phyloP scores from a whole-genome alignment of 2,113 vertebrate species.

The Loxodonta africana region DNA sequence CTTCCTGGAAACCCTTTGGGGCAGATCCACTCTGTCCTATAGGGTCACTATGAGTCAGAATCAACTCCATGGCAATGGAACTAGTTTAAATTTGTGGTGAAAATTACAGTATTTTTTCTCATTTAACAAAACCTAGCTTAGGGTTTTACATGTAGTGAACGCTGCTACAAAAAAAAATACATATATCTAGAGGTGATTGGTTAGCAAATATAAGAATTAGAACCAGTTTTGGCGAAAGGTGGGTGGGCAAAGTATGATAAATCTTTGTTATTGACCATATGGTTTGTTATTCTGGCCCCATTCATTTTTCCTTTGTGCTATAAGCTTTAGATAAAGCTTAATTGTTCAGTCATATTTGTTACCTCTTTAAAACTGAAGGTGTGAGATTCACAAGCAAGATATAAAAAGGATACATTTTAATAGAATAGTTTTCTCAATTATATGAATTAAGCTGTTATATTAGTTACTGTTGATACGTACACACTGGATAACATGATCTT shows the following conservation, averaged over 20 bases:
- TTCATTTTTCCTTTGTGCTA: background rate
- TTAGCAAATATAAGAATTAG: background rate
- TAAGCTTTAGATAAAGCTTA: conserved; percentile 4
- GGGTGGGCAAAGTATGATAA: background rate
- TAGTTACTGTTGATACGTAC: background rate
- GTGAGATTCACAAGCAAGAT: background rate
- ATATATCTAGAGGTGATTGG: background rate
- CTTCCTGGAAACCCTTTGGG: too few species aligned
- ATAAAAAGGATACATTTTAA: conserved; percentile 33
- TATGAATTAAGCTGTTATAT: background rate
- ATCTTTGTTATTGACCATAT: background rate
- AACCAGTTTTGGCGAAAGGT: background rate
- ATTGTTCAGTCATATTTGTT: background rate
- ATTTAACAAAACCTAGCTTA: background rate
- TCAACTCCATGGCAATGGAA: background rate
- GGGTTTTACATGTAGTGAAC: background rate
- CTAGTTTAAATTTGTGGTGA: background rate
- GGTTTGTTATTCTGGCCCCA: background rate
- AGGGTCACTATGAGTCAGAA: too few species aligned
- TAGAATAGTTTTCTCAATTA: background rate
- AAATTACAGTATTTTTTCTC: background rate
- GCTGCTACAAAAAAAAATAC: background rate
- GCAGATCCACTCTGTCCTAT: too few species aligned
- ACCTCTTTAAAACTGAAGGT: background rate
- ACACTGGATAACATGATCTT: background rate